Base-by-base conservation (phyloP, 2,113 vertebrate genomes). In the Tragelaphus scriptus region DNA sequence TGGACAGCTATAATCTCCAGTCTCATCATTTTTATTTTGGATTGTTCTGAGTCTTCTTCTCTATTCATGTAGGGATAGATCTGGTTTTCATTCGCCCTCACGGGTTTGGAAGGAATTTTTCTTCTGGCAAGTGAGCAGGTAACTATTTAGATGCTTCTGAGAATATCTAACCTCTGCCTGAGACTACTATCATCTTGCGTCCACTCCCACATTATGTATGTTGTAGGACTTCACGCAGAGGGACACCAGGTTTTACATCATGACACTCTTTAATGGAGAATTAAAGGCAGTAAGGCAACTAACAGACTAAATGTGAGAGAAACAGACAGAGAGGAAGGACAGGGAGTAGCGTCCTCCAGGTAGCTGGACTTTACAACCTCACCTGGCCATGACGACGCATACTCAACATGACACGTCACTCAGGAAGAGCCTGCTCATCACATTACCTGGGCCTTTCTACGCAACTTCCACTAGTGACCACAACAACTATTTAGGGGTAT, bases 391-490 rank as follows among this genome's bases (percentile, higher is more conserved):
- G 68, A 55, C 0, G 3, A 32, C 6, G 8, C 36, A 11, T 0
- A 5, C 3, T 4, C 55, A 53, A 6, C 17, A 19, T 0, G 7
- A 7, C n/a, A 21, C 12, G 3, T 2, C 32, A 3, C 6, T 19
- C 26, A 13, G 14, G 16, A 44, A 53, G 40, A 59, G 61, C 40
- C 11, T n/a, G 14, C 55, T n/a, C 2, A 3, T 36, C 25, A 58
- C 7, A 9, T 4, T 5, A 32, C 16, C 44, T 15, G 14, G 26
- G 36, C 7, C 10, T 7, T n/a, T 86, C 47, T 13, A 11, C 7
- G 1, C 0, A 40, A 85, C n/a, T 10, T 58, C 15, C 7, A 2
- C 0, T 14, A 6, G 40, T 0, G n/a, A 10, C 40, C 61, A 19
- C 25, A 13, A 11, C 28, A 71, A 0, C 49, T 44, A 1, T 36